These are phyloP conservation scores for Diploscapter pachys DNA, from an alignment of 1,140 invertebrate genomes.

Conservation along the genomic window DNA sequence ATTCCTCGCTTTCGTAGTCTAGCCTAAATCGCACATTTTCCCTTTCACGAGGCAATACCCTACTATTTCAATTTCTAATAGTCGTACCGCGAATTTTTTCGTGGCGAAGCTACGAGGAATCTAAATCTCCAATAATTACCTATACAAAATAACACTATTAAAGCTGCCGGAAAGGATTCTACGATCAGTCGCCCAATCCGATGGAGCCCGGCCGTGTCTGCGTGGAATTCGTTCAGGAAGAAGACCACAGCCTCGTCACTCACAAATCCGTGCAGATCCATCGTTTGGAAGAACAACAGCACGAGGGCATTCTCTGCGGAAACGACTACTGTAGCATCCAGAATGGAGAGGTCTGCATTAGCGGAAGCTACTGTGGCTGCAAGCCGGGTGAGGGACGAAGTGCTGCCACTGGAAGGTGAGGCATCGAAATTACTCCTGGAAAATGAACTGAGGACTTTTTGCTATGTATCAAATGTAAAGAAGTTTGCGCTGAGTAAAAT, in stretches of 20 bases:
- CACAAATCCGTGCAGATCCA: not conserved
- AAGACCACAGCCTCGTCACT: not conserved
- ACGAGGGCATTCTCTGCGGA: conserved; percentile 50
- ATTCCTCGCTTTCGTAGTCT: no score
- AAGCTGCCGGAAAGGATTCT: conserved; percentile 46
- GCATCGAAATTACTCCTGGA: no score
- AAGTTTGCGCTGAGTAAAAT: no score
- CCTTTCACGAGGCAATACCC: no score
- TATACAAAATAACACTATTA: no score
- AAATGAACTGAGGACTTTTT: no score
- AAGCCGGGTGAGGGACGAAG: conserved; percentile 46
- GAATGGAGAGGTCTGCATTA: conserved; percentile 51
- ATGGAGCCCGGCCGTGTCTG: conserved; percentile 49
- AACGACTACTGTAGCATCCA: conserved; percentile 40
- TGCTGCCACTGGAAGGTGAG: conserved; percentile 27
- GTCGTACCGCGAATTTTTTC: no score
- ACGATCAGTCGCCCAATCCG: conserved; percentile 49
- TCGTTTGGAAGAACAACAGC: conserved; percentile 7
- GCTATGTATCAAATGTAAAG: no score
- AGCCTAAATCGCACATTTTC: no score
- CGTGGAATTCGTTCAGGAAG: conserved; percentile 39
- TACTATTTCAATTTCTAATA: no score
- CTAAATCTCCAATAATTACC: no score
- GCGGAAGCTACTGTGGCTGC: conserved; percentile 48
- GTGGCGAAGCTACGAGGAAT: no score